Conservation (phyloP, 23 tunicate genomes). For the Ascidia mentula region DNA sequence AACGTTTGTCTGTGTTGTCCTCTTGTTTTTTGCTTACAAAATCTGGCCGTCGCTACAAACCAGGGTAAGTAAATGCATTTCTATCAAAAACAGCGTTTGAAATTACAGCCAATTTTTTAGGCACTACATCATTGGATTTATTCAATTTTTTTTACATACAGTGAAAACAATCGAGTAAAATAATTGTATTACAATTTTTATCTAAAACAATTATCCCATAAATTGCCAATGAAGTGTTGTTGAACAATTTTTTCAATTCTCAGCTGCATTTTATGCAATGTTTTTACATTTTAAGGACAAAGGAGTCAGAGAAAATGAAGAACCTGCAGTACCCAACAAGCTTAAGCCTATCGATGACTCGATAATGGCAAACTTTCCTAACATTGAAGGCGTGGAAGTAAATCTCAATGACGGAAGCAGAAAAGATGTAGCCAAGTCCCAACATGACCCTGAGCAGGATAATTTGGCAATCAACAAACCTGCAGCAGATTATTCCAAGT, state of each 20-base stretch:
- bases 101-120: no score
- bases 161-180: no score
- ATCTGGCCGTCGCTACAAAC: background rate
- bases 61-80: background rate
- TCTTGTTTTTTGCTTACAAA: background rate
- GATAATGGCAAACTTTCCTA: slow-evolving; percentile 48
- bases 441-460: background rate
- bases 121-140: no score
- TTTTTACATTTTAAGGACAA: no score
- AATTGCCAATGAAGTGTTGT: no score
- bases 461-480: background rate
- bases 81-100: no score
- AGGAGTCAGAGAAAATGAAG: no score
- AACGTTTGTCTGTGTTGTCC: background rate
- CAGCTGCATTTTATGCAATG: no score
- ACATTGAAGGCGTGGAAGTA: slow-evolving; percentile 71
- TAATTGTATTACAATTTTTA: no score
- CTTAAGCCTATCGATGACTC: background rate
- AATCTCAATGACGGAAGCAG: slow-evolving; percentile 59
- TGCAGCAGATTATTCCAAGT: slow-evolving; percentile 11
- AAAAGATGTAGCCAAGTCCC: slow-evolving; percentile 19
- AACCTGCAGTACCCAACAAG: background rate
- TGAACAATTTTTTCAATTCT: no score
- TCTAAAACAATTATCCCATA: no score
- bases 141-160: no score